Evolutionary conservation across 2,797 vertebrate genomes (phyloP).

Genomic region (Coendou prehensilis): DNA sequence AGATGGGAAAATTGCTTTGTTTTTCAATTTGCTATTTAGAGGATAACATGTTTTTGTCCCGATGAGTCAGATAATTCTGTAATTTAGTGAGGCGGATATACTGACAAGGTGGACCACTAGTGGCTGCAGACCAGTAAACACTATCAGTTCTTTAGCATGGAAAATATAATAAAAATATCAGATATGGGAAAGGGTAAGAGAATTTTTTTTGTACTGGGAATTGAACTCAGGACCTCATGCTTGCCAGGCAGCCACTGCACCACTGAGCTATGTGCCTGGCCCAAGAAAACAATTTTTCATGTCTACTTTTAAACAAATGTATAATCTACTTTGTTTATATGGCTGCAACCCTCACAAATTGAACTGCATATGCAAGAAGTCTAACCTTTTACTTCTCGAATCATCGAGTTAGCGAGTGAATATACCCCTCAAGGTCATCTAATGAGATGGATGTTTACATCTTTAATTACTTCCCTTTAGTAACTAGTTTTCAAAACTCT

Average conservation of each 20-base stretch:
- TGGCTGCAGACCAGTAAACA: conserved; percentile 73
- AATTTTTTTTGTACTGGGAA: no score
- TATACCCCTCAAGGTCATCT: neutral
- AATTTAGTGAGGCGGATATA: conserved; percentile 63
- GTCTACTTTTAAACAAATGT: conserved; percentile 66
- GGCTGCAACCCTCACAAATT: neutral
- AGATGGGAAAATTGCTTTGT: conserved; percentile 74
- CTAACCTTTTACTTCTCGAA: conserved; percentile 23
- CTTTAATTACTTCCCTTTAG: conserved; percentile 46
- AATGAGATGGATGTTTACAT: neutral
- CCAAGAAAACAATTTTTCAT: conserved; percentile 55
- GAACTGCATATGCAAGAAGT: neutral
- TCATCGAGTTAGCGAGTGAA: conserved; percentile 10
- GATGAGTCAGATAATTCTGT: conserved; percentile 77
- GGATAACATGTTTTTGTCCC: conserved; percentile 66
- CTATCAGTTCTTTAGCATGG: conserved; percentile 62
- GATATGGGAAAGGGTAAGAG: conserved; percentile 43
- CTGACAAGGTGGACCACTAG: conserved; percentile 57
- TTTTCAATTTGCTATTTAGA: conserved; percentile 75
- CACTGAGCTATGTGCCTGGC: no score
- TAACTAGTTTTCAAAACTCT: conserved; percentile 34
- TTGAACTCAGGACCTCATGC: no score
- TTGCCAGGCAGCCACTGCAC: no score
- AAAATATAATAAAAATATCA: conserved; percentile 75
- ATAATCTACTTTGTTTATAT: conserved; percentile 38